Conservation (phyloP, 1,140 invertebrate species). For the Sarcophaga peregrina region DNA sequence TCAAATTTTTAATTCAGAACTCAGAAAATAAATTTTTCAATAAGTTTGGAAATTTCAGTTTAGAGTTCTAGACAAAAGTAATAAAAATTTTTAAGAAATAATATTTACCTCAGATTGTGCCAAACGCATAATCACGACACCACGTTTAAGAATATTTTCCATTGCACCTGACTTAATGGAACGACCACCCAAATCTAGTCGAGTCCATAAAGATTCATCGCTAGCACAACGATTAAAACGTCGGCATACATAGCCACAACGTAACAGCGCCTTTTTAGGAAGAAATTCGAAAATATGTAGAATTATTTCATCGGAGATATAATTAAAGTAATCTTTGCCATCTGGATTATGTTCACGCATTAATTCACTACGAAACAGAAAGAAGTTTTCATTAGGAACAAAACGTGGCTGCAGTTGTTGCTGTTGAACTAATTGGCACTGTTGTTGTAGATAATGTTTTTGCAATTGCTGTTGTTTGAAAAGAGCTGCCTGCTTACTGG, state of each 20-base stretch:
- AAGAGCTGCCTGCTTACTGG: slow-evolving; percentile 54
- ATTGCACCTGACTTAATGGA: slow-evolving; percentile 75
- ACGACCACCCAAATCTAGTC: slow-evolving; percentile 81
- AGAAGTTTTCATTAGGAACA: slow-evolving; percentile 51
- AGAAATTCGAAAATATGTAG: slow-evolving; percentile 85
- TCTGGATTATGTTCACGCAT: slow-evolving; percentile 53
- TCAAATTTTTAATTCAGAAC: background rate
- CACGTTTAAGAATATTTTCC: slow-evolving; percentile 77
- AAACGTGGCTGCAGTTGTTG: slow-evolving; percentile 19
- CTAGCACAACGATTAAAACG: slow-evolving; percentile 77
- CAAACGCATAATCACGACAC: slow-evolving; percentile 79
- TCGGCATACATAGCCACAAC: slow-evolving; percentile 76
- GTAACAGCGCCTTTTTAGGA: slow-evolving; percentile 79
- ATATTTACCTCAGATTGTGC: slow-evolving; percentile 77
- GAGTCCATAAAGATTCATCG: slow-evolving; percentile 86
- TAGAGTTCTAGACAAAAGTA: too few species aligned
- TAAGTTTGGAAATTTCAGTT: too few species aligned
- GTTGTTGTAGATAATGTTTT: slow-evolving; percentile 21
- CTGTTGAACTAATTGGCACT: background rate
- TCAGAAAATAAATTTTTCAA: background rate
- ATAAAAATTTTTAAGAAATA: background rate
- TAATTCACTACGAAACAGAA: slow-evolving; percentile 55
- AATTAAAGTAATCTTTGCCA: slow-evolving; percentile 71
- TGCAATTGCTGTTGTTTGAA: slow-evolving; percentile 39
- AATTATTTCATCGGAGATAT: slow-evolving; percentile 84